These are phyloP conservation scores for Tachysurus vachellii DNA, from an alignment of 2,113 vertebrate genomes.

Conservation along the genomic window DNA sequence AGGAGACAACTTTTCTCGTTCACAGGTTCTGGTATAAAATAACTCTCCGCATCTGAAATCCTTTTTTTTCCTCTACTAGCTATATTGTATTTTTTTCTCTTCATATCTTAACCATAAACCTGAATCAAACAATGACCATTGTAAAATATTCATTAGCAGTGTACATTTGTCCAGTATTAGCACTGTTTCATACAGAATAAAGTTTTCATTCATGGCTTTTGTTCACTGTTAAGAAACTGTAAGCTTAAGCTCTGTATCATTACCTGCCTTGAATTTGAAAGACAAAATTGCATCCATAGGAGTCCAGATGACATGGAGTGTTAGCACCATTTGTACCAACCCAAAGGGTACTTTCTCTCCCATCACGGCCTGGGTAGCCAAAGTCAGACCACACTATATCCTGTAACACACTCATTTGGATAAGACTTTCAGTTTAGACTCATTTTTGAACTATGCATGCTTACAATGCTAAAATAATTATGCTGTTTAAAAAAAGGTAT, in stretches of 20 bases:
- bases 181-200: not conserved
- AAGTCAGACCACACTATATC: slow-evolving; percentile 90
- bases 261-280: slow-evolving; percentile 96
- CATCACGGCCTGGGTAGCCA: slow-evolving; percentile 86
- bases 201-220: not conserved
- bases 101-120: not conserved
- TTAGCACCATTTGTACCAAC: slow-evolving; percentile 87
- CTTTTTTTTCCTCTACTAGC: not conserved
- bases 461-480: not conserved
- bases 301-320: slow-evolving; percentile 93
- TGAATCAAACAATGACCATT: not conserved
- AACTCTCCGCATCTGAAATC: not conserved
- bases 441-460: not conserved
- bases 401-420: slow-evolving; percentile 64
- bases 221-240: not conserved
- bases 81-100: not conserved
- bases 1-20: slow-evolving; percentile 3
- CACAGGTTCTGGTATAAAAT: slow-evolving; percentile 5
- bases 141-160: not conserved
- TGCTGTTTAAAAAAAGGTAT: too few species aligned
- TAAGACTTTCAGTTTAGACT: not conserved
- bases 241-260: slow-evolving; percentile 25
- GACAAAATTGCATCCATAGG: slow-evolving; percentile 93
- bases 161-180: not conserved
- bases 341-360: slow-evolving; percentile 91